Conservation (phyloP, 2,888 invertebrate species). For the Clanis bilineata region DNA sequence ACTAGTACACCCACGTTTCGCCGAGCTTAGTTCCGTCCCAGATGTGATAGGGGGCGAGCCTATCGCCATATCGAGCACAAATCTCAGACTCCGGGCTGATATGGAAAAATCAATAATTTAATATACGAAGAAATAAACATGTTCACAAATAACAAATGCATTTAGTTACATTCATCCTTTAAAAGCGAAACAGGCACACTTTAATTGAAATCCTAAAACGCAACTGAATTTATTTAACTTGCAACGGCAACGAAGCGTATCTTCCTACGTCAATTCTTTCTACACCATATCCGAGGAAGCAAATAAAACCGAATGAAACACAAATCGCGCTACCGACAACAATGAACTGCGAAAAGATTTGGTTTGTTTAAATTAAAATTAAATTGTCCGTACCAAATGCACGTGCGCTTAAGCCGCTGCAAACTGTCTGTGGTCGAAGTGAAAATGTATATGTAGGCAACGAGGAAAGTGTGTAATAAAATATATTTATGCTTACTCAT, state of each 20-base stretch:
- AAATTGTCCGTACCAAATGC: slow-evolving; percentile 50
- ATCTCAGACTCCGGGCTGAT: too few relatives aligned
- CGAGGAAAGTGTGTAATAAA: slow-evolving; percentile 24
- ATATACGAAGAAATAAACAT: neutral
- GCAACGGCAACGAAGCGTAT: slow-evolving; percentile 47
- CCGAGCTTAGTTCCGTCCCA: too few relatives aligned
- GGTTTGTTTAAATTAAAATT: slow-evolving; percentile 65
- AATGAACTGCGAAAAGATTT: slow-evolving; percentile 51
- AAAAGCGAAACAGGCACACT: neutral
- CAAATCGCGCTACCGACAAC: slow-evolving; percentile 39
- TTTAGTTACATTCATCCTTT: too few relatives aligned
- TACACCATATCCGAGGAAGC: slow-evolving; percentile 48
- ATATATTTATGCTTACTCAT: slow-evolving; percentile 21
- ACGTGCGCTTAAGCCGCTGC: neutral
- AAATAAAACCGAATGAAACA: slow-evolving; percentile 48
- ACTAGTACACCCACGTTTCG: too few relatives aligned
- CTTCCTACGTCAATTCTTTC: slow-evolving; percentile 38
- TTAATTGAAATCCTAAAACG: slow-evolving; percentile 14
- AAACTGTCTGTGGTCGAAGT: slow-evolving; percentile 28
- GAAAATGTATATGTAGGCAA: slow-evolving; percentile 26
- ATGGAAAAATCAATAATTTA: too few relatives aligned
- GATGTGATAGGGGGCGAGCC: too few relatives aligned
- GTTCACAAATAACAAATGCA: too few relatives aligned
- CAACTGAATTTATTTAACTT: slow-evolving; percentile 34
- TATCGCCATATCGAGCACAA: too few relatives aligned